A percentile compares a stretch with the other conserved stretches of the same genome.
Evolutionary conservation across 92 coral and sea anemone genomes (phyloP).

Genomic region (Palythoa grandiflora): DNA sequence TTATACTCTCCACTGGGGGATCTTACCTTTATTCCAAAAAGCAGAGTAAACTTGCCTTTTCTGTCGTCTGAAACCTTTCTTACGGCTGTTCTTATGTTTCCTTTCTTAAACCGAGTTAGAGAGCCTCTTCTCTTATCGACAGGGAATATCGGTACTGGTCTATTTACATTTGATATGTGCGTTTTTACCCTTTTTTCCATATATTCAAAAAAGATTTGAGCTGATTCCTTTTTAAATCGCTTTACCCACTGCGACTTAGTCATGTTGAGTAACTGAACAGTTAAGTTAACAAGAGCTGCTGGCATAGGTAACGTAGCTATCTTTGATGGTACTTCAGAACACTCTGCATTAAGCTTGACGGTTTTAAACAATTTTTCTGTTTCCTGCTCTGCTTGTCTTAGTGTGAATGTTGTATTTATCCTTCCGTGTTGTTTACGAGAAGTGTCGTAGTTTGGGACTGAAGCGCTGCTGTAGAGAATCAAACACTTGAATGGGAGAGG

Average conservation of each 20-base stretch:
- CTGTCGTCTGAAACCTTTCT: constrained; percentile 16
- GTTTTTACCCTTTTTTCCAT: constrained; percentile 41
- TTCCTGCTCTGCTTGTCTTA: constrained; percentile 59
- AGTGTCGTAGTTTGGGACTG: constrained; percentile 41
- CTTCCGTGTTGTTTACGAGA: constrained; percentile 11
- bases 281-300: constrained; percentile 77
- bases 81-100: constrained; percentile 22
- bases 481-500: constrained; percentile 87
- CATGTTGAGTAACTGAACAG: constrained; percentile 64
- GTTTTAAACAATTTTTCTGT: constrained; percentile 58
- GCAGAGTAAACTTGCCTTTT: constrained; percentile 48
- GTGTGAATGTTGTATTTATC: constrained; percentile 33
- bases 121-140: constrained; percentile 37
- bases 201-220: constrained; percentile 67
- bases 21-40: constrained; percentile 68
- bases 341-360: constrained; percentile 56
- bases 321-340: constrained; percentile 56
- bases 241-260: constrained; percentile 70
- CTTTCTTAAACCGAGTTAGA: constrained; percentile 9
- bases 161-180: constrained; percentile 43
- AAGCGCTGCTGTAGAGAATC: constrained; percentile 65
- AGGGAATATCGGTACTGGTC: constrained; percentile 43
- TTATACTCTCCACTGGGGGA: constrained; percentile 51
- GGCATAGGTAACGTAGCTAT: constrained; percentile 30
- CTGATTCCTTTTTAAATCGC: constrained; percentile 62